Conservation (phyloP, 2,113 vertebrate species). For the Thamnophis sirtalis region DNA sequence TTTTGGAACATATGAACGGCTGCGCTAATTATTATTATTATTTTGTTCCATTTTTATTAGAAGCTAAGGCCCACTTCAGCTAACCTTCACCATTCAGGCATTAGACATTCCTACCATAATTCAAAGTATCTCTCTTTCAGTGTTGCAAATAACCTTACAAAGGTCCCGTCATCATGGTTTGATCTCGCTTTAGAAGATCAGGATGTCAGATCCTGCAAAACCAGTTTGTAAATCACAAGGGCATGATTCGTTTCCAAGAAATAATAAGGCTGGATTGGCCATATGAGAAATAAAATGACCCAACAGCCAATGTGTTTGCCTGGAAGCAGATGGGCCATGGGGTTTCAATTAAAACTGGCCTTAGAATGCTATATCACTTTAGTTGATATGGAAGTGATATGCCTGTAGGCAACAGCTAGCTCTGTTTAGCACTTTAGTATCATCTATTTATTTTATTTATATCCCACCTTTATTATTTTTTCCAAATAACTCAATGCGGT, state of each 20-base stretch:
- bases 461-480: background rate
- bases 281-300: accelerated
- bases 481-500: background rate
- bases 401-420: background rate
- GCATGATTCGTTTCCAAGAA: background rate
- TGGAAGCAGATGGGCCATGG: accelerated
- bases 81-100: background rate
- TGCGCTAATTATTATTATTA: background rate
- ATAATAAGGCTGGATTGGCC: background rate
- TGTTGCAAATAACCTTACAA: background rate
- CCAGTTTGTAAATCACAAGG: background rate
- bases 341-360: accelerated
- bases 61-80: background rate
- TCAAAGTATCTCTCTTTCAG: background rate
- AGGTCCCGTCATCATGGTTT: background rate
- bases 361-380: accelerated
- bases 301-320: accelerated
- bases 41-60: background rate
- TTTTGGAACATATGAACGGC: background rate
- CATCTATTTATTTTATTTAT: background rate
- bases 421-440: background rate
- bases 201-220: background rate
- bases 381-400: background rate
- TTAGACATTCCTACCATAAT: background rate
- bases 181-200: background rate